Base-by-base conservation (phyloP, 2,113 vertebrate species). In the Rhea americana region DNA sequence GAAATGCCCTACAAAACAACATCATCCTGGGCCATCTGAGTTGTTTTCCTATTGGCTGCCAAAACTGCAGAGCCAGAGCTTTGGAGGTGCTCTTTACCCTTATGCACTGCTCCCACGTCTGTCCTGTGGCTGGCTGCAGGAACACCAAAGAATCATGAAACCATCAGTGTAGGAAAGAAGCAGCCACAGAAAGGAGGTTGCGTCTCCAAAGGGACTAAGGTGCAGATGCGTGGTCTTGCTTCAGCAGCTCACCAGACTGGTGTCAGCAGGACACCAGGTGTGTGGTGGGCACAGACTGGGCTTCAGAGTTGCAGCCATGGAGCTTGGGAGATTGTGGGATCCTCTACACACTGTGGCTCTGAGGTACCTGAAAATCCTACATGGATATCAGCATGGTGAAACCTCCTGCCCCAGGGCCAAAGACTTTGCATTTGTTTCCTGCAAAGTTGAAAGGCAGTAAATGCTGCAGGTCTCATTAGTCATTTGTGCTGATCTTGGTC, bases 51-150 rank as follows among this genome's bases (percentile, higher is more conserved):
- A 5, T 25, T 87, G 32, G 18, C 72, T 90, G 53, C 21, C 71
- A 56, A 4, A 62, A 65, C 35, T 66, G 45, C 48, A 76, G 58
- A 93, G 32, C 13, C 87, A 43, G 32, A 59, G 62, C 5, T 85
- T 50, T 87, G 71, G 51, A 82, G 68, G 10, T 73, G 51, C 37
- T 84, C 30, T 90, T 81, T 32, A 45, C 28, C 14, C 66, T 17
- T n/a, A 6, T 30, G 4, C 19, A 35, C 48, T 7, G 3, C 55
- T 32, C 20, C 78, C 30, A 17, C 0, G 0, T 45, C 50, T 15
- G 20, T 51, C 20, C 41, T 39, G 73, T n/a, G 66, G 10, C 19
- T 53, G 17, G 24, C 25, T 76, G 85, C 53, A 73, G 25, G 0
- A 35, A 4, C 50, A 3, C 14, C 71, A 65, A 58, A 71, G 53